Base-by-base conservation (phyloP, 2,888 invertebrate genomes). In the Nezara viridula region DNA sequence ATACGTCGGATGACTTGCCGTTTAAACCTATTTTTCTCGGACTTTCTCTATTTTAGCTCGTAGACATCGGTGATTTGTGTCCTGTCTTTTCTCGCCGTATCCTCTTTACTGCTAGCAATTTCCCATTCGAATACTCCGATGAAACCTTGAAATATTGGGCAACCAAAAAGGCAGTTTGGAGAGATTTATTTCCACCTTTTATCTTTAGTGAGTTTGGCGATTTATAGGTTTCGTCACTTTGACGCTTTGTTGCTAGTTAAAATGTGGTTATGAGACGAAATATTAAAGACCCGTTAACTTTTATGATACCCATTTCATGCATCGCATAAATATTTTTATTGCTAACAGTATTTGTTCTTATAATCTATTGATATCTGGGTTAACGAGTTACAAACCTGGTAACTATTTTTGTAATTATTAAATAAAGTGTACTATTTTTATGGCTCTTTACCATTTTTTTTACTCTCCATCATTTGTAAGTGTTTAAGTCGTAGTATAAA, bases 261-360 rank as follows among this genome's bases (percentile, higher is more conserved):
- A 60, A 60, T 32, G 60, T 60, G 19, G 66, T 73, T 73, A 73
- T 37, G 66, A 73, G 66, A 6, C 55, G 32, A 73, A 73, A 73
- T 37, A 32, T 73, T 37, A 37, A 37, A 73, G 66, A 60, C 16
- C 37, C 66, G 66, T 37, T 73, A 73, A 73, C 32, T 27, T 60
- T 27, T 27, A 60, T 60, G 60, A 32, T 16, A 3, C 16, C 3
- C 14, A 27, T n/a, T 14, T 60, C n/a, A 27, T 27, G 4, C 60
- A 5, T 60, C 14, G 27, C 27, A 14, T 27, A 16, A 60, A 14
- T 60, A 60, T 60, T 5, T 60, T 27, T 60, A 60, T 60, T 32
- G 32, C 2, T 55, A 12, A n/a, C 9, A 1, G 3, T 55, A n/a
- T n/a, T 55, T n/a, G 21, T 6, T 49, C 14, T 49, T 49, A 49